Base-by-base conservation (phyloP, 2,888 invertebrate genomes). In the Melieria crassipennis region DNA sequence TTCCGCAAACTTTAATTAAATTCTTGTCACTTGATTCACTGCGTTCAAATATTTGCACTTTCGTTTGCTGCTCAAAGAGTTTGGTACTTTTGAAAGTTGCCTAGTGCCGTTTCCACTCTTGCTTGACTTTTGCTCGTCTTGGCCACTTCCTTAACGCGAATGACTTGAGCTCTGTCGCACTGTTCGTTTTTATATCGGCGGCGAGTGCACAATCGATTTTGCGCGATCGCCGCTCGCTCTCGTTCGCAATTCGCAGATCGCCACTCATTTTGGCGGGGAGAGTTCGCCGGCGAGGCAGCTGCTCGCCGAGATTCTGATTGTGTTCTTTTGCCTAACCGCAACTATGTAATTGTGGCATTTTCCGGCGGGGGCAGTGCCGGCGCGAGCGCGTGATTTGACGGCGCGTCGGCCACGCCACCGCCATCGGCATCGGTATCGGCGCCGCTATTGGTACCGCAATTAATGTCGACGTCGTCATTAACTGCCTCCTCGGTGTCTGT, bases 131-230 rank as follows among this genome's bases (percentile, higher is more conserved):
- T n/a, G n/a, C 52, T 52, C 52, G 42, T 63, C 56, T 62, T 56
- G 75, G 75, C 77, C 77, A 79, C 75, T 80, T 80, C 76, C 81
- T 80, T 81, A 75, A 75, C 78, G 78, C 81, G 83, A 82, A 78
- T 82, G 81, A 75, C 75, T 80, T 75, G 76, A 73, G 71, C 73
- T 72, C 70, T 70, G 73, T 66, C 70, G 58, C 75, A 73, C 48
- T 76, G 74, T 76, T 75, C 73, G 78, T 74, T 80, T 82, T 82
- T 82, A 82, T 82, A 82, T 63, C 58, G 60, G 42, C 50, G 43
- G 47, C 55, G 52, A 46, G 42, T n/a, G 46, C 46, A 56, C 52
- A 62, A 63, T 30, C 48, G 42, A 7, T 6, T 55, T 42, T 52
- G 48, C 52, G 11, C 52, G 52, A 50, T 65, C 61, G 62, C 48